Percentiles rank a stretch among this genome's conserved stretches.
phyloP scores from a whole-genome alignment of 1,140 invertebrate genomes.

The Lordiphosa mommai region DNA sequence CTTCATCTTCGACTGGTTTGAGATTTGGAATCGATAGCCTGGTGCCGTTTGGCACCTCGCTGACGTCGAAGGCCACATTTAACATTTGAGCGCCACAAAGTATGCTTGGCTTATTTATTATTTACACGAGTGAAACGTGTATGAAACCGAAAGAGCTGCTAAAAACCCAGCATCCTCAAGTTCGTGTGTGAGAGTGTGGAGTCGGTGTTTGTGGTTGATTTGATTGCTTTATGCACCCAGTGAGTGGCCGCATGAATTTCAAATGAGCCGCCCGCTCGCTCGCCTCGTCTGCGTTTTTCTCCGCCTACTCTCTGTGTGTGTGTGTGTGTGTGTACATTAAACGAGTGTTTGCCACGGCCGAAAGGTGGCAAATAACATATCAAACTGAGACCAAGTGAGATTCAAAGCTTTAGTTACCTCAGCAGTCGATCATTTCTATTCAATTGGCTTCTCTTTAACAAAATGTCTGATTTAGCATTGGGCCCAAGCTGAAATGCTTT shows the following conservation, averaged over 20 bases:
- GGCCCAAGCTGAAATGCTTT: too few relatives aligned
- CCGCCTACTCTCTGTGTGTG: neutral
- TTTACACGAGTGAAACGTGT: slow-evolving; percentile 74
- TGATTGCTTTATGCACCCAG: slow-evolving; percentile 79
- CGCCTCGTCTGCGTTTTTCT: neutral
- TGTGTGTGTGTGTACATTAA: neutral
- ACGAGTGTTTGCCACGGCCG: too few relatives aligned
- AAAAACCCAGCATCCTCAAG: slow-evolving; percentile 22
- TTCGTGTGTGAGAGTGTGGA: slow-evolving; percentile 15
- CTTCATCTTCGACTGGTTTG: slow-evolving; percentile 34
- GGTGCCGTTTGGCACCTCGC: slow-evolving; percentile 20
- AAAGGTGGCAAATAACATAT: too few relatives aligned
- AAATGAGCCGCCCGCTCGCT: slow-evolving; percentile 52
- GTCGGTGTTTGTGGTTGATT: slow-evolving; percentile 69
- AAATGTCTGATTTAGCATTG: too few relatives aligned
- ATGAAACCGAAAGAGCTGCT: slow-evolving; percentile 60
- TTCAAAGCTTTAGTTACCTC: too few relatives aligned
- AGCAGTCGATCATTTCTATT: too few relatives aligned
- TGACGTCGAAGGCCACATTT: slow-evolving; percentile 32
- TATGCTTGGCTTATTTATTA: slow-evolving; percentile 76
- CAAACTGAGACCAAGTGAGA: too few relatives aligned
- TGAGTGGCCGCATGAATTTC: slow-evolving; percentile 78
- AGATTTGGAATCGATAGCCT: slow-evolving; percentile 67
- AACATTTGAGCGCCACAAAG: slow-evolving; percentile 63
- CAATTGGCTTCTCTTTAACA: too few relatives aligned